phyloP scores from a whole-genome alignment of 2,797 vertebrate species.

The Pelobates cultripes region DNA sequence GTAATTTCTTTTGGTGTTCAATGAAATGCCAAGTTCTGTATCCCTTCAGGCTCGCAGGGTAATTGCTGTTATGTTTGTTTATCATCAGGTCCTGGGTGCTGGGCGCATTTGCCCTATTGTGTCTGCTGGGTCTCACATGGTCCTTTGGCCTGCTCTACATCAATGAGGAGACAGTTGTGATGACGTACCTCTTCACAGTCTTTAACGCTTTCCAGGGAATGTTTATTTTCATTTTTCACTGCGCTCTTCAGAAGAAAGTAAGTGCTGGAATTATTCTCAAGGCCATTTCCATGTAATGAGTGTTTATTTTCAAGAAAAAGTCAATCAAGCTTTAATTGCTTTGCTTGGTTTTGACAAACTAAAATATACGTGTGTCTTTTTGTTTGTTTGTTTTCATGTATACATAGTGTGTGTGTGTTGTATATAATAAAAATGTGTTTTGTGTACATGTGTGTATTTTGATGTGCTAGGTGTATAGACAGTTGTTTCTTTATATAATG shows the following conservation, averaged over 20 bases:
- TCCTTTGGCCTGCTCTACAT: conserved; percentile 96
- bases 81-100: conserved; percentile 91
- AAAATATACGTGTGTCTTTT: background rate
- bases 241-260: conserved; percentile 98
- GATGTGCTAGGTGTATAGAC: background rate
- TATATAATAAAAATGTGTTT: background rate
- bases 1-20: too few species aligned
- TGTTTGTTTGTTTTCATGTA: background rate
- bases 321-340: background rate
- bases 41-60: too few species aligned
- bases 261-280: conserved; percentile 60
- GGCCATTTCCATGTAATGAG: background rate
- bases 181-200: conserved; percentile 98
- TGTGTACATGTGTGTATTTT: too few species aligned
- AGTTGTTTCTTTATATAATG: too few species aligned
- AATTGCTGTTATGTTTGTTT: background rate
- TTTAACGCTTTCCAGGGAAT: conserved; percentile 98
- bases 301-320: background rate
- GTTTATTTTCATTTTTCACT: conserved; percentile 99
- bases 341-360: background rate
- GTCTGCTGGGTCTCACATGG: conserved; percentile 95
- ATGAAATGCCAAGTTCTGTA: too few species aligned
- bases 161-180: conserved; percentile 92
- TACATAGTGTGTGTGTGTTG: background rate
- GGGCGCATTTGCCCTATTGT: conserved; percentile 93